phyloP scores from a whole-genome alignment of 2,113 vertebrate species.

The Manacus vitellinus region DNA sequence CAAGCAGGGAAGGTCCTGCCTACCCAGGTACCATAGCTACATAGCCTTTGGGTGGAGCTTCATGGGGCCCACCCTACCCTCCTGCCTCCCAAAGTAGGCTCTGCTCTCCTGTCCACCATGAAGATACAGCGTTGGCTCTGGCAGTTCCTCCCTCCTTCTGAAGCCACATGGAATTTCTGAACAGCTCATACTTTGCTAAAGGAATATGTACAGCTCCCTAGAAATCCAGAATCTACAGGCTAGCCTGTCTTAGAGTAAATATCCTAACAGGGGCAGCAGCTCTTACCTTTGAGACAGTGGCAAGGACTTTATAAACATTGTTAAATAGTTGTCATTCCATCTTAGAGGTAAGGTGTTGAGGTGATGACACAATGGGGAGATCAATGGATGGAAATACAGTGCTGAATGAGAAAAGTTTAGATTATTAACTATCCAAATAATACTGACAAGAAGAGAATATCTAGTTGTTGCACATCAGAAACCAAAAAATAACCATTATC shows the following conservation, averaged over 20 bases:
- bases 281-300: not conserved
- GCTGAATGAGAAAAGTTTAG: not conserved
- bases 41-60: not conserved
- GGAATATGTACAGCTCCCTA: not conserved
- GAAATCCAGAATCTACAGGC: not conserved
- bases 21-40: not conserved
- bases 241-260: not conserved
- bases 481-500: not conserved
- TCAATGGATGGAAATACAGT: not conserved
- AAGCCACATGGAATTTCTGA: not conserved
- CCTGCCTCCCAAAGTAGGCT: not conserved
- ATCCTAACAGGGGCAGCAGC: not conserved
- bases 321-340: not conserved
- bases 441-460: not conserved
- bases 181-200: not conserved
- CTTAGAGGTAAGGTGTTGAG: not conserved
- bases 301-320: not conserved
- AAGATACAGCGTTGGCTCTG: not conserved
- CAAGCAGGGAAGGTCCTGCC: not conserved
- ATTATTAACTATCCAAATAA: not conserved
- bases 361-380: not conserved
- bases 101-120: not conserved
- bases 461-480: not conserved
- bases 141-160: not conserved
- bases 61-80: not conserved